Evolutionary conservation across 2,797 vertebrate genomes (phyloP).

Genomic region (Aselliscus stoliczkanus): DNA sequence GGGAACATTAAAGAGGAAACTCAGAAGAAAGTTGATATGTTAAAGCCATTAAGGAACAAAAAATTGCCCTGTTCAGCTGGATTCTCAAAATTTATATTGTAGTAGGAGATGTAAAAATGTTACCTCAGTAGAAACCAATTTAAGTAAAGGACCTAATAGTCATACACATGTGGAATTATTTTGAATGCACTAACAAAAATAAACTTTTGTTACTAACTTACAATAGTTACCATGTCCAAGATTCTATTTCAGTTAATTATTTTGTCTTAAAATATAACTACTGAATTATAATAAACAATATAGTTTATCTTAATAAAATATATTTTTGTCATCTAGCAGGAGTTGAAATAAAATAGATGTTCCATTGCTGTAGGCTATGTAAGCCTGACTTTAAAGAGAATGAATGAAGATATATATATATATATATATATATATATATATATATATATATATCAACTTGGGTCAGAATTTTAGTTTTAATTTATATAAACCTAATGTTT

Average conservation of each 20-base stretch:
- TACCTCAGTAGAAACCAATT: background rate
- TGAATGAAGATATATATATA: conserved; percentile 64
- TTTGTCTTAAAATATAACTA: conserved; percentile 31
- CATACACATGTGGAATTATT: background rate
- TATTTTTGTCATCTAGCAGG: conserved; percentile 6
- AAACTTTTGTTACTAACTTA: background rate
- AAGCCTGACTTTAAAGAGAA: conserved; percentile 26
- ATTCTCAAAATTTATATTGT: conserved; percentile 6
- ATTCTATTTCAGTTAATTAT: conserved; percentile 22
- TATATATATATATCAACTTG: conserved; percentile 67
- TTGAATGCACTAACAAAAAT: background rate
- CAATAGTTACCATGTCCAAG: background rate
- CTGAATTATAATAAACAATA: background rate
- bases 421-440: background rate
- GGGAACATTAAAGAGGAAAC: background rate
- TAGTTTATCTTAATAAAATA: conserved; percentile 17
- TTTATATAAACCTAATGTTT: conserved; percentile 54
- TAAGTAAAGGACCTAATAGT: conserved; percentile 13
- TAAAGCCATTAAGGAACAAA: background rate
- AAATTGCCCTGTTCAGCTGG: background rate
- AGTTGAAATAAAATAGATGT: conserved; percentile 10
- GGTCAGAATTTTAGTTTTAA: conserved; percentile 67
- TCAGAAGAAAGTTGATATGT: conserved; percentile 16
- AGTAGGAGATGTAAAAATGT: background rate
- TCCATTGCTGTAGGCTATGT: background rate